These are phyloP conservation scores for Fregetta grallaria DNA, from an alignment of 2,113 vertebrate genomes.

Conservation along the genomic window DNA sequence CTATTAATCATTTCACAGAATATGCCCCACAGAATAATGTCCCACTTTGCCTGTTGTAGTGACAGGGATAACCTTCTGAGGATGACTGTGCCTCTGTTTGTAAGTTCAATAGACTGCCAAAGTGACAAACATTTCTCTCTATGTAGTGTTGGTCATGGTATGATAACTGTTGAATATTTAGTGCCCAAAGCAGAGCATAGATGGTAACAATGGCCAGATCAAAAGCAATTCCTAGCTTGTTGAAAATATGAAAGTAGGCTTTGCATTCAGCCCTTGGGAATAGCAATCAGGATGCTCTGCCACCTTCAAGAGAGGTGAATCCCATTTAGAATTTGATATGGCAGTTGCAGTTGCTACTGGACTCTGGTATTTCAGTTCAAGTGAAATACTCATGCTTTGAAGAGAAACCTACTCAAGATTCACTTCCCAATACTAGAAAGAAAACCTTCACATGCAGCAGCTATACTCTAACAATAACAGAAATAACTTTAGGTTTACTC, in stretches of 20 bases:
- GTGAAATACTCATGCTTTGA: not conserved
- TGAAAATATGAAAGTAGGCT: not conserved
- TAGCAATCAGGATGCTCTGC: not conserved
- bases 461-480: not conserved
- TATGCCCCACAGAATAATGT: not conserved
- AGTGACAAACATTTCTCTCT: not conserved
- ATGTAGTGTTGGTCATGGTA: not conserved
- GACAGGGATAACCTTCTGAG: conserved; percentile 14
- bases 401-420: not conserved
- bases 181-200: not conserved
- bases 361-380: not conserved
- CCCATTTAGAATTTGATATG: not conserved
- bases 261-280: not conserved
- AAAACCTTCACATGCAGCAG: too few relatives aligned
- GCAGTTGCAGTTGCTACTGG: not conserved
- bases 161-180: not conserved
- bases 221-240: not conserved
- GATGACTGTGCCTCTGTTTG: not conserved
- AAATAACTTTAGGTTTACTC: not conserved
- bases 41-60: not conserved
- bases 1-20: conserved; percentile 6
- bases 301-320: not conserved
- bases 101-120: not conserved
- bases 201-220: not conserved
- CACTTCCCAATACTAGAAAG: not conserved